phyloP scores from a whole-genome alignment of 30 jellyfish, hydroid and myxozoan genomes.

The Sanderia malayensis region DNA sequence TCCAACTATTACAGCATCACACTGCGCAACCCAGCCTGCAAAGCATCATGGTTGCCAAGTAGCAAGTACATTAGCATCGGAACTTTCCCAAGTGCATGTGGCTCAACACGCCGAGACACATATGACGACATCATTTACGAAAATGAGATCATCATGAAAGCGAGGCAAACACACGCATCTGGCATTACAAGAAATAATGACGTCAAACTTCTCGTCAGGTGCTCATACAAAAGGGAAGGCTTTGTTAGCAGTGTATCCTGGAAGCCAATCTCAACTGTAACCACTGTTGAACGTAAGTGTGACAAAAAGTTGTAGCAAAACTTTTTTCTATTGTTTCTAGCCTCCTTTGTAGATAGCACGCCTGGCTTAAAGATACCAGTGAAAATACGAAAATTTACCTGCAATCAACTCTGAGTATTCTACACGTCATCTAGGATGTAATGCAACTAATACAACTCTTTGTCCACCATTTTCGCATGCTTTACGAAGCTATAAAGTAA shows the following conservation, averaged over 20 bases:
- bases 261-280: slow-evolving; percentile 2
- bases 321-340: too few species aligned
- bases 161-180: neutral
- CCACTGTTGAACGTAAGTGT: neutral
- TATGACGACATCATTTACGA: slow-evolving; percentile 19
- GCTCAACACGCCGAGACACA: slow-evolving; percentile 24
- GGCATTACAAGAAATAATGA: neutral
- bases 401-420: too few species aligned
- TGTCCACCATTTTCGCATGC: too few species aligned
- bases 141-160: slow-evolving; percentile 30
- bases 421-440: too few species aligned
- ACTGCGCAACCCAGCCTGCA: slow-evolving; percentile 25
- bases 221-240: slow-evolving; percentile 12
- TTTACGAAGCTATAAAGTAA: too few species aligned
- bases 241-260: neutral
- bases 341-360: too few species aligned
- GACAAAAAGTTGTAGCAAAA: too few species aligned
- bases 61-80: slow-evolving; percentile 18
- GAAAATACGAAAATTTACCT: too few species aligned
- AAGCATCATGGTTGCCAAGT: slow-evolving; percentile 2
- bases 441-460: too few species aligned
- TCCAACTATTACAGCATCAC: slow-evolving; percentile 27
- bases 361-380: too few species aligned
- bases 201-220: neutral
- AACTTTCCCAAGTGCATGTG: slow-evolving; percentile 35